These are phyloP conservation scores for Pelochelys cantorii DNA, from an alignment of 2,797 vertebrate genomes.

Conservation along the genomic window DNA sequence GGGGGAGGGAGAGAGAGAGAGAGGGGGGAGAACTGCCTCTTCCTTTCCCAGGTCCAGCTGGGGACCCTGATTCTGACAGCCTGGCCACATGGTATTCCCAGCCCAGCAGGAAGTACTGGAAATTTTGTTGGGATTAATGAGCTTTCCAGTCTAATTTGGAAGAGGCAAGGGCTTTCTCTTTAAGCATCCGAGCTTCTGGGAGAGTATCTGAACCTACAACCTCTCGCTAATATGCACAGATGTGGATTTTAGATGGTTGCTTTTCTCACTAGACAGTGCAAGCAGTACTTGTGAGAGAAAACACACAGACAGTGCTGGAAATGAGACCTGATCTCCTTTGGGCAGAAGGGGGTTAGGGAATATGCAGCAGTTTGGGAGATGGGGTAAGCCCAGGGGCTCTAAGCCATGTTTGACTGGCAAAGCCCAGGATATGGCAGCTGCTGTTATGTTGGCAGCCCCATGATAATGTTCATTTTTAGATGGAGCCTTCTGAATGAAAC, in stretches of 20 bases:
- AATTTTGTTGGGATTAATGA: conserved; percentile 58
- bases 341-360: not conserved
- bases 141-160: conserved; percentile 63
- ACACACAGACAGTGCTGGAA: rapidly evolving
- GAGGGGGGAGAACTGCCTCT: not conserved
- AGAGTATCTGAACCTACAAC: rapidly evolving
- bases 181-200: conserved; percentile 37
- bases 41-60: not conserved
- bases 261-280: not conserved
- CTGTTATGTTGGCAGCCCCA: not conserved
- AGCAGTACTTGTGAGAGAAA: rapidly evolving
- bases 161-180: conserved; percentile 27
- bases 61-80: not conserved
- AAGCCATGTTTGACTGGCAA: too few species aligned
- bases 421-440: too few species aligned
- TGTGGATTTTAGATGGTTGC: not conserved
- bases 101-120: conserved; percentile 69
- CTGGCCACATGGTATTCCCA: not conserved
- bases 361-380: not conserved
- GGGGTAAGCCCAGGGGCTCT: not conserved
- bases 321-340: not conserved
- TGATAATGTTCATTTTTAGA: not conserved
- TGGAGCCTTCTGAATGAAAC: too few species aligned
- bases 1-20: too few species aligned
- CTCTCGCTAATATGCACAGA: not conserved